Evolutionary conservation across 2,888 invertebrate species (phyloP), one percentile per base, ranked within the genome.

Genomic region (Lysandra coridon): DNA sequence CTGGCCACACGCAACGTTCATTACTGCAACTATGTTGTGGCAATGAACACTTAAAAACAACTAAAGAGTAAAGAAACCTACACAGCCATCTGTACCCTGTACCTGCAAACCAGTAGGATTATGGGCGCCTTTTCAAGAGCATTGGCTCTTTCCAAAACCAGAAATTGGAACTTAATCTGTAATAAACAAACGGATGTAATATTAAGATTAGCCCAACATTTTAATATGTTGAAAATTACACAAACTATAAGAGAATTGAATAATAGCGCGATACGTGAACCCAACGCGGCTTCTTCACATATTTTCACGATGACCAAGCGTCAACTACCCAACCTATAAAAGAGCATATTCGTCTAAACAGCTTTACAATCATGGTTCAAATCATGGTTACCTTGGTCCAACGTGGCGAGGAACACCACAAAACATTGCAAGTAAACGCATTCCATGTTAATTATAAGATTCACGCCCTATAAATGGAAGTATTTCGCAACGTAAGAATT

Each of bases 1-100:
- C 33, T 37, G 80, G 80, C 82, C 82, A 80, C 82, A 81, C 82
- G 81, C 80, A 80, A 74, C 49, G 81, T 23, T 30, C 69, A 79
- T 78, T 79, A 64, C 80, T 73, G 80, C 78, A 80, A 80, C 57
- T 78, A 78, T 40, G 62, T 79, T 53, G 53, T 23, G 23, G 33
- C 57, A 73, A 73, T 79, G 23, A 73, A 23, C 33, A 33, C 30
- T 69, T 14, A 69, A 69, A 33, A 5, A 69, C 62, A 62, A 62
- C 62, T 7, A 17, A 62, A 62, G 62, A 4, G 7, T 7, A 17
- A 62, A 62, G 62, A 4, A 7, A 62, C 23, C 23, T 23, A 62
- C 62, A 62, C 62, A 62, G n/a, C 62, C 23, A 62, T 62, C 57
- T 57, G 4, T 23, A n/a, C 62, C 62, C 6, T 23, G 62, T 62